Percentiles rank a stretch among this genome's conserved stretches.
phyloP scores from a whole-genome alignment of 2,888 invertebrate species.

The Rhodophaea formosa region DNA sequence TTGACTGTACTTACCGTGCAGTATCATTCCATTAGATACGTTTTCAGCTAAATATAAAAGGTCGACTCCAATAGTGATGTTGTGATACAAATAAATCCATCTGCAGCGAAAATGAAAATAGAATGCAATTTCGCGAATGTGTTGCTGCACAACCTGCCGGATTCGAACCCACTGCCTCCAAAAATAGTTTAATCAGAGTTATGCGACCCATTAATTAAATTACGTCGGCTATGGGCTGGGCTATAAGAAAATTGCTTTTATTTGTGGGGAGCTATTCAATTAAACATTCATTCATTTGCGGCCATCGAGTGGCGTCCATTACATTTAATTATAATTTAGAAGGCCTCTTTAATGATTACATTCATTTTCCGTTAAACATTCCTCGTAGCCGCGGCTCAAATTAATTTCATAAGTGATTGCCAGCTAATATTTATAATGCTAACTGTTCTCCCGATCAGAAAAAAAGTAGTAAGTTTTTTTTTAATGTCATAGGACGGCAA shows the following conservation, averaged over 20 bases:
- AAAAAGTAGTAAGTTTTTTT: too few species aligned
- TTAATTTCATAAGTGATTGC: constrained; percentile 11
- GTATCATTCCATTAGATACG: background rate
- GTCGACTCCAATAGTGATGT: constrained; percentile 17
- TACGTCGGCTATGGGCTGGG: constrained; percentile 55
- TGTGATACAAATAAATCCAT: constrained; percentile 3
- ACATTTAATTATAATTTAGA: constrained; percentile 70
- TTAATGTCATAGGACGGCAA: too few species aligned
- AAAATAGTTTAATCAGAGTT: constrained; percentile 65
- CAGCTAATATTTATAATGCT: background rate
- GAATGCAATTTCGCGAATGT: constrained; percentile 31
- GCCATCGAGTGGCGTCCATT: constrained; percentile 64
- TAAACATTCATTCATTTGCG: constrained; percentile 69
- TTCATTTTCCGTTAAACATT: constrained; percentile 28
- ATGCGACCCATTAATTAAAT: constrained; percentile 70
- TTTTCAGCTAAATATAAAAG: constrained; percentile 32
- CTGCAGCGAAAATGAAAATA: constrained; percentile 29
- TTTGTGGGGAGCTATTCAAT: constrained; percentile 70
- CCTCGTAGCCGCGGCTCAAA: constrained; percentile 27
- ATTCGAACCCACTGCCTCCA: constrained; percentile 29
- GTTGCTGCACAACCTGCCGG: constrained; percentile 1
- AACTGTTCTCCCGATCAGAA: background rate
- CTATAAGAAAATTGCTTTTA: constrained; percentile 72
- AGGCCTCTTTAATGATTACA: constrained; percentile 51
- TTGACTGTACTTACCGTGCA: too few species aligned